Evolutionary conservation across 2,888 invertebrate genomes (phyloP).

Genomic region (Leptinotarsa juncta): DNA sequence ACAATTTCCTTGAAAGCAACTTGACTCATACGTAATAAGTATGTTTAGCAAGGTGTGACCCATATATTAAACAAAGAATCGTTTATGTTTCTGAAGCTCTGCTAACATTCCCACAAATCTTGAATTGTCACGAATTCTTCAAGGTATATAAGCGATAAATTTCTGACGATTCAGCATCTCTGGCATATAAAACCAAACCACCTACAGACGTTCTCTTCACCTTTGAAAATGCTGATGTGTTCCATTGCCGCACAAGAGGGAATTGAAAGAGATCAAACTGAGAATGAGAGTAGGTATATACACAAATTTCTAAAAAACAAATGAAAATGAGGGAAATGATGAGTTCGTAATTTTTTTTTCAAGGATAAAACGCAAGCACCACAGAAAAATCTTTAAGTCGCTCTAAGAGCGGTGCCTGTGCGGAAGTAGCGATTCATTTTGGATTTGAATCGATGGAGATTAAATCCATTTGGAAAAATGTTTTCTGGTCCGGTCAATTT

Average conservation of each 20-base stretch:
- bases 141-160: conserved; percentile 35
- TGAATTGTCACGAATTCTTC: conserved; percentile 36
- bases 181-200: conserved; percentile 29
- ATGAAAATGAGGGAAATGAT: too few relatives aligned
- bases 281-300: too few relatives aligned
- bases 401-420: too few relatives aligned
- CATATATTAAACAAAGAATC: conserved; percentile 1
- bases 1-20: background rate
- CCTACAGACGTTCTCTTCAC: conserved; percentile 40
- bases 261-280: background rate
- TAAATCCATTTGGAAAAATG: too few relatives aligned
- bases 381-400: too few relatives aligned
- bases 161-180: conserved; percentile 32
- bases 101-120: conserved; percentile 23
- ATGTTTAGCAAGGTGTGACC: conserved; percentile 5
- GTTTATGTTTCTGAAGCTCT: background rate
- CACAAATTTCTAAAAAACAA: too few relatives aligned
- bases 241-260: conserved; percentile 13
- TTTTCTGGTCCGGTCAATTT: too few relatives aligned
- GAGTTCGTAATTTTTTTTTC: too few relatives aligned
- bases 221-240: conserved; percentile 26
- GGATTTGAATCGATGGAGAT: too few relatives aligned
- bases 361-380: too few relatives aligned
- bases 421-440: too few relatives aligned
- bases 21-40: background rate